Conservation (phyloP, 2,888 invertebrate species). For the Embidobia sp. region DNA sequence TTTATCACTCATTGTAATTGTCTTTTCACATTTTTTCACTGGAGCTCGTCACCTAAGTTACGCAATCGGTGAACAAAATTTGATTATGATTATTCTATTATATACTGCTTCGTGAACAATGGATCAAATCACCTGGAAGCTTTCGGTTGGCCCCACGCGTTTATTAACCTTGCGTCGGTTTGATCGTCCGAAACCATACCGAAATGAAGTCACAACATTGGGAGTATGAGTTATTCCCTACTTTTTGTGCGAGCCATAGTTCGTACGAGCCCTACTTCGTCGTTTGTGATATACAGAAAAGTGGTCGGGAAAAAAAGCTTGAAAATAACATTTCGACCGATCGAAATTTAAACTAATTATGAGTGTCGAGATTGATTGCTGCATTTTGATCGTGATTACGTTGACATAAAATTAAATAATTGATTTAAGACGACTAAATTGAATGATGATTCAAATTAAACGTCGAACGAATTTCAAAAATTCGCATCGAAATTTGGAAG, state of each 20-base stretch:
- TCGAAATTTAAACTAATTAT: too few relatives aligned
- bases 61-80: slow-evolving; percentile 56
- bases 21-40: slow-evolving; percentile 33
- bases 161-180: slow-evolving; percentile 62
- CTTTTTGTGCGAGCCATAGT: slow-evolving; percentile 40
- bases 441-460: too few relatives aligned
- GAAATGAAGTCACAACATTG: slow-evolving; percentile 60
- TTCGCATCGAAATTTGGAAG: too few relatives aligned
- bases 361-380: too few relatives aligned
- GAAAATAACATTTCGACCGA: background rate
- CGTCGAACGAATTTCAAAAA: too few relatives aligned
- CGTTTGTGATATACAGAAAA: slow-evolving; percentile 20
- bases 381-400: too few relatives aligned
- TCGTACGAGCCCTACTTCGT: slow-evolving; percentile 20
- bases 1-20: slow-evolving; percentile 19
- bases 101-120: slow-evolving; percentile 59
- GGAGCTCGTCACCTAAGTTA: slow-evolving; percentile 52
- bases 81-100: slow-evolving; percentile 64
- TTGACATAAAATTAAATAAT: too few relatives aligned
- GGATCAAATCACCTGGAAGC: slow-evolving; percentile 64
- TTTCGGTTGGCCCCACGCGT: slow-evolving; percentile 57
- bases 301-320: slow-evolving; percentile 18
- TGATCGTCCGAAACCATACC: slow-evolving; percentile 63
- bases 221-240: slow-evolving; percentile 38
- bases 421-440: too few relatives aligned